A percentile compares a stretch with the other conserved stretches of the same genome.
phyloP scores from a whole-genome alignment of 2,797 vertebrate genomes.

The Chelonia mydas region DNA sequence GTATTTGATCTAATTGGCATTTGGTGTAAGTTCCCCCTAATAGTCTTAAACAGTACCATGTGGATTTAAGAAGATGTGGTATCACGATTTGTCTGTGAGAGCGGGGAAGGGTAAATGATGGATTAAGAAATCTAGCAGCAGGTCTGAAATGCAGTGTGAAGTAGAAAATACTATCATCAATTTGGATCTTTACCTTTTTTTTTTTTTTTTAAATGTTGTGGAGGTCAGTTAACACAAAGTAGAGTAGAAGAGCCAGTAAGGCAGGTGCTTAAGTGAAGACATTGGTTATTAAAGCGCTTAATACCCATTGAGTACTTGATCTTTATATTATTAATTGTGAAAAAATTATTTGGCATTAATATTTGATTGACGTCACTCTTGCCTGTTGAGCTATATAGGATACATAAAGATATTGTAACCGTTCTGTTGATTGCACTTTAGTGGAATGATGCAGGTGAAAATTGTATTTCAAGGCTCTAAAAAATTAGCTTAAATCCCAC shows the following conservation, averaged over 20 bases:
- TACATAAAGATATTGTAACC: conserved; percentile 52
- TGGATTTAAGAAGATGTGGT: conserved; percentile 16
- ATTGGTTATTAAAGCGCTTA: conserved; percentile 49
- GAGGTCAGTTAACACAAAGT: neutral
- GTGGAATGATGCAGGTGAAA: conserved; percentile 66
- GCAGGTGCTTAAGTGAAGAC: conserved; percentile 38
- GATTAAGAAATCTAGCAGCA: conserved; percentile 18
- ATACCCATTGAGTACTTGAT: conserved; percentile 51
- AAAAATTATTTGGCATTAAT: conserved; percentile 12
- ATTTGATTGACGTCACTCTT: conserved; percentile 38
- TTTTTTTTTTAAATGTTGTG: neutral
- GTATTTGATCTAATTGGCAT: neutral
- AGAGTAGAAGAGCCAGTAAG: conserved; percentile 47
- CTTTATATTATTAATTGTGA: conserved; percentile 47
- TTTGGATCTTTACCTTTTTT: neutral
- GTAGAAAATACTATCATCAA: neutral
- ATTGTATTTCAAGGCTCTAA: conserved; percentile 15
- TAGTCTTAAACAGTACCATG: neutral
- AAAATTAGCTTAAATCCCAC: conserved; percentile 72
- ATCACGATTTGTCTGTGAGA: neutral
- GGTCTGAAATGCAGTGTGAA: conserved; percentile 15
- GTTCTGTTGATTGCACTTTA: conserved; percentile 46
- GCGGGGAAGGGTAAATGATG: neutral
- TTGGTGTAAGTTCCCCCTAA: conserved; percentile 20
- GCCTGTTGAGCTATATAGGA: conserved; percentile 15